Base-by-base conservation (phyloP, 2,113 vertebrate genomes). In the Salvelinus fontinalis region DNA sequence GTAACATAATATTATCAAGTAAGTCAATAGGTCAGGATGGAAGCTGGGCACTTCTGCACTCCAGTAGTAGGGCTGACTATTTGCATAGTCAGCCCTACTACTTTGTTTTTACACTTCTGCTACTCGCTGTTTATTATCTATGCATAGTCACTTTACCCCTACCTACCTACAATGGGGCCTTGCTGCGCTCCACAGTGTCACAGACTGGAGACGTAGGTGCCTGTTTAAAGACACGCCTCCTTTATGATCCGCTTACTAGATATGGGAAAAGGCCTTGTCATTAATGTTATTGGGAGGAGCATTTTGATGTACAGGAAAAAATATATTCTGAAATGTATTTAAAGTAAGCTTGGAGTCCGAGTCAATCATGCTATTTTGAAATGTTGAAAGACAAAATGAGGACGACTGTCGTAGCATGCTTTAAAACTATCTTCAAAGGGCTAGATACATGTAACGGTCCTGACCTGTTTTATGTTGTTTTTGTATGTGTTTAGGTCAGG, bases 361-460 rank as follows among this genome's bases (percentile, higher is more conserved):
- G 26, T 54, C 16, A 11, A 31, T 49, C 65, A 57, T 22, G 1
- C 3, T 20, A 54, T 67, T 31, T 22, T 62, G 2, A n/a, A 62
- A 57, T 16, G 13, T 62, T 62, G n/a, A 54, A 31, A 44, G 13
- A 68, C 31, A 48, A 65, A 69, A 76, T 77, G 79, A 49, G 13
- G 66, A 54, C 20, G 49, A 62, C 20, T 62, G 71, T 20, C 2
- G 75, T 24, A 75, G 70, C 65, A 27, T 16, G 59, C 57, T 67
- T 20, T 72, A 67, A 57, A 69, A 20, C 48, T 16, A 67, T 0
- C 72, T 81, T 79, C 74, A 87, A 77, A 49, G 71, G 8, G 1
- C 54, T 4, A 49, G 66, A 70, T 71, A 31, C 13, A 77, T 66
- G n/a, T n/a, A n/a, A n/a, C n/a, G n/a, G n/a, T n/a, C n/a, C n/a